phyloP scores from a whole-genome alignment of 2,797 vertebrate genomes.

The Coregonus ussuriensis region DNA sequence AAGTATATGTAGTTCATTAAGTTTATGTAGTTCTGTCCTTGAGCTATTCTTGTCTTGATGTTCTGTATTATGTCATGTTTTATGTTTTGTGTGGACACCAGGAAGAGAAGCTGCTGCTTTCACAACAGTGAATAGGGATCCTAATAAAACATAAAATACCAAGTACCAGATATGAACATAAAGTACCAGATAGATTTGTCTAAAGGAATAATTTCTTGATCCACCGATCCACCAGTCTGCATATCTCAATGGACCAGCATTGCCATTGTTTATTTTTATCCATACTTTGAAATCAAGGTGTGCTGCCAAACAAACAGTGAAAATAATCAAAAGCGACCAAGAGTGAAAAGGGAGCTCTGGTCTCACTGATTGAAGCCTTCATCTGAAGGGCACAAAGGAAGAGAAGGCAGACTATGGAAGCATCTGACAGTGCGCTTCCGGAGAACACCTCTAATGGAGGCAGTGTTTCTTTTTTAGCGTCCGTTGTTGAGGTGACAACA shows the following conservation, averaged over 20 bases:
- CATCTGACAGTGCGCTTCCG: not conserved
- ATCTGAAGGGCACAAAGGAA: not conserved
- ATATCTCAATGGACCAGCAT: not conserved
- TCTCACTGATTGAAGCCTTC: conserved; percentile 1
- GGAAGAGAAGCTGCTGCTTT: no score
- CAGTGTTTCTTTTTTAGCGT: not conserved
- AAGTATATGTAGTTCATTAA: no score
- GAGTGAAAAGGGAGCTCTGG: not conserved
- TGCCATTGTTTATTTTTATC: not conserved
- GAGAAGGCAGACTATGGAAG: not conserved
- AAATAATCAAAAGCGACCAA: no score
- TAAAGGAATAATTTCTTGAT: not conserved
- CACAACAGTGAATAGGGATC: no score
- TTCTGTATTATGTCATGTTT: no score
- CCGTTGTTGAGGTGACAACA: not conserved
- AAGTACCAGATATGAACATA: not conserved
- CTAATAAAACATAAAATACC: no score
- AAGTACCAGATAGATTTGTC: not conserved
- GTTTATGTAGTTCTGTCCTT: no score
- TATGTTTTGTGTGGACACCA: no score
- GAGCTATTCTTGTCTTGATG: no score
- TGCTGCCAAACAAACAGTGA: not conserved
- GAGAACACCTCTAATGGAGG: conserved; percentile 10
- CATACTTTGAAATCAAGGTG: not conserved
- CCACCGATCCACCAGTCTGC: not conserved